Evolutionary conservation across 2,113 vertebrate species (phyloP).

Genomic region (Trachemys scripta): DNA sequence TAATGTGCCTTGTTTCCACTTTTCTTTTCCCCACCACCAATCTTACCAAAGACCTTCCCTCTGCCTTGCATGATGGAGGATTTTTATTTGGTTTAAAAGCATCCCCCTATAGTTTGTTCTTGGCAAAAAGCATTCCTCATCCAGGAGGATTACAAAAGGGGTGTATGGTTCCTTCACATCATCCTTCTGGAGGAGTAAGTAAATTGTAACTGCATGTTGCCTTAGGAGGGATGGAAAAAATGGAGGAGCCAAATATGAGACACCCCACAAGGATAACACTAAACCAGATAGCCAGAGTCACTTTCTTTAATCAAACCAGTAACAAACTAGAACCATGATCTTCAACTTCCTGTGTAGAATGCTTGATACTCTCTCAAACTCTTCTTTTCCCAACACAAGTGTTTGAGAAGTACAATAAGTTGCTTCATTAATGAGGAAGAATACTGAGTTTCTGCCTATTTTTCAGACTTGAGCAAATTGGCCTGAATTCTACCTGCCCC

Average conservation of each 20-base stretch:
- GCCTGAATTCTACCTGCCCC: slow-evolving; percentile 91
- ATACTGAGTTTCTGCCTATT: neutral
- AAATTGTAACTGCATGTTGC: neutral
- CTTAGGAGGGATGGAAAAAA: neutral
- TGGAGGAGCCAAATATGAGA: rapidly evolving
- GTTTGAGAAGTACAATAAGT: neutral
- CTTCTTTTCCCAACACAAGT: neutral
- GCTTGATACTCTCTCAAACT: neutral
- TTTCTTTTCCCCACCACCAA: neutral
- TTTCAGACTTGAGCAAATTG: slow-evolving; percentile 81
- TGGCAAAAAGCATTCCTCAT: neutral
- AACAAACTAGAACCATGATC: slow-evolving; percentile 4
- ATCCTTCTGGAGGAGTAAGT: neutral
- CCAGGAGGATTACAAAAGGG: neutral
- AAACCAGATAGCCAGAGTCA: neutral
- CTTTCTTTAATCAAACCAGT: neutral
- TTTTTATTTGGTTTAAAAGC: neutral
- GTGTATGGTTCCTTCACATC: neutral
- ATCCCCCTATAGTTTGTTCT: neutral
- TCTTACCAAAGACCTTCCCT: neutral
- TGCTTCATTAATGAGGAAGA: neutral
- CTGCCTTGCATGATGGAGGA: neutral
- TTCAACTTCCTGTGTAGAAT: neutral
- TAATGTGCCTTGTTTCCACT: neutral
- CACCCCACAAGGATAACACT: rapidly evolving